Base-by-base conservation (phyloP, 1,140 invertebrate species). In the Archegozetes longisetosus region DNA sequence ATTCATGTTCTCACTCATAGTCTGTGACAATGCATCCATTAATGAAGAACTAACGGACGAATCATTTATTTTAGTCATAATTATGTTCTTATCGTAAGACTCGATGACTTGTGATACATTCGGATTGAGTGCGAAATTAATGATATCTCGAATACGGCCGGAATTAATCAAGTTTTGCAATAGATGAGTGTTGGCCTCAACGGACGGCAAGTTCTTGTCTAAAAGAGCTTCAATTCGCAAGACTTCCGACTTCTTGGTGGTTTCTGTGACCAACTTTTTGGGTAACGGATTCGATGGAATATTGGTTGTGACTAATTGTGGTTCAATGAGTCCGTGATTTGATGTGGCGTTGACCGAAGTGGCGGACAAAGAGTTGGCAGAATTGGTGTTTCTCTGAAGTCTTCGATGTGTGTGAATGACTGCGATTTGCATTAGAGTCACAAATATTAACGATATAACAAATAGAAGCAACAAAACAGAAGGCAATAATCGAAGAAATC, bases 151-250 rank as follows among this genome's bases (percentile, higher is more conserved):
- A 14, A 66, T 59, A 14, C 56, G 47, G n/a, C 62, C 60, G 2
- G 62, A 63, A 23, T 66, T 58, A 9, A 63, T 58, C 40, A 61
- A 58, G 58, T 67, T 70, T 14, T 70, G 52, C 0, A 66, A 54
- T 27, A 67, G 58, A 40, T 66, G 66, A n/a, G 65, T 64, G 22
- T 67, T 66, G 17, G 66, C 62, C 52, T 70, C 70, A 2, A 70
- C 65, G 1, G 67, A 67, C 2, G 68, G 68, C 20, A 69, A 68
- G 49, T 69, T 66, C 25, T 65, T 64, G 26, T 67, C 61, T 14
- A 71, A 61, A 13, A 71, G 64, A 4, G 69, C 68, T 50, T 71
- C 69, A 51, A 71, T 58, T 20, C 65, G 51, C 14, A 66, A 50
- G 4, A 61, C 62, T 22, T 64, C 63, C 9, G 60, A 57, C 40